Conservation (phyloP, 2,888 invertebrate species). For the Eumerus sabulonum region DNA sequence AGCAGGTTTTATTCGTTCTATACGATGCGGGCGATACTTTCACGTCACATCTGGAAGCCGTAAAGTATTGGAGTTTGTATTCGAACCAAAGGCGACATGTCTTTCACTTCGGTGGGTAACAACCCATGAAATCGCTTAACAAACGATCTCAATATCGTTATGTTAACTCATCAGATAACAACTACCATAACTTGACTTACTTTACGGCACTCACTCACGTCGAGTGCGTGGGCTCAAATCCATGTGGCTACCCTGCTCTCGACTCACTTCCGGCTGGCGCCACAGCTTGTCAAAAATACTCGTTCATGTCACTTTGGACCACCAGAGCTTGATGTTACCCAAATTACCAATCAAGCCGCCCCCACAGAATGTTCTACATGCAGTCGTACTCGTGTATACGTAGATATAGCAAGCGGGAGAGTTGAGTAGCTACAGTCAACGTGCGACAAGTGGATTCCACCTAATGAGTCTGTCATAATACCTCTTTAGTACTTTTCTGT, state of each 20-base stretch:
- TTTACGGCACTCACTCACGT: conserved; percentile 32
- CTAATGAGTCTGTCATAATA: conserved; percentile 69
- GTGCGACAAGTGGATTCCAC: conserved; percentile 67
- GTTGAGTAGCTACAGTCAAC: conserved; percentile 47
- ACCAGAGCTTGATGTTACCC: conserved; percentile 54
- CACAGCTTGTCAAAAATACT: conserved; percentile 58
- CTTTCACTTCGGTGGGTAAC: conserved; percentile 17
- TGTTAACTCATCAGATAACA: conserved; percentile 3
- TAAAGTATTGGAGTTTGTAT: too few species aligned
- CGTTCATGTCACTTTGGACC: conserved; percentile 52
- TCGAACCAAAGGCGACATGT: too few species aligned
- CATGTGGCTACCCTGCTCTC: conserved; percentile 21
- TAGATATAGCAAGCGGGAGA: conserved; percentile 24
- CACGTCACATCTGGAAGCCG: too few species aligned
- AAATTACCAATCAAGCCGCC: conserved; percentile 67
- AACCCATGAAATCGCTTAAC: conserved; percentile 30
- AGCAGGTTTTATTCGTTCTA: too few species aligned
- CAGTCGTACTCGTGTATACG: conserved; percentile 21
- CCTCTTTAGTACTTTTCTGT: conserved; percentile 52
- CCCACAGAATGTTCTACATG: conserved; percentile 49
- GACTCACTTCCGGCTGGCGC: conserved; percentile 49
- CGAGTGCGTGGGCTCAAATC: conserved; percentile 27
- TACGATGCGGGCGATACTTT: too few species aligned
- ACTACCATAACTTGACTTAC: conserved; percentile 9
- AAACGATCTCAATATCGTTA: conserved; percentile 15